These are phyloP conservation scores for Lagopus leucura DNA, from an alignment of 2,113 vertebrate genomes.

Conservation along the genomic window DNA sequence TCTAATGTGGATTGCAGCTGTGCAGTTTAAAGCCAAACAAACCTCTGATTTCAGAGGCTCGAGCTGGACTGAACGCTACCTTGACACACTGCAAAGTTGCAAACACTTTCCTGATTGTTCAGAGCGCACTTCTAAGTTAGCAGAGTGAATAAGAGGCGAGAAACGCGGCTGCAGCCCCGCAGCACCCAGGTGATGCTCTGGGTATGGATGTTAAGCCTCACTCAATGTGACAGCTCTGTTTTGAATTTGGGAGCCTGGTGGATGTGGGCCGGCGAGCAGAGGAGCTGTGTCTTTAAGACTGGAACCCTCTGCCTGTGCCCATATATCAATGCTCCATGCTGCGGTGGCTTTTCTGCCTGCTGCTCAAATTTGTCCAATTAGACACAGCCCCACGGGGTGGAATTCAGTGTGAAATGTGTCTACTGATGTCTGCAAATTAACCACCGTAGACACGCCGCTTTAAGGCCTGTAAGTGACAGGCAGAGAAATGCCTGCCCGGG, in stretches of 20 bases:
- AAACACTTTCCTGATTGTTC: not conserved
- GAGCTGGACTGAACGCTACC: not conserved
- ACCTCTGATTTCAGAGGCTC: not conserved
- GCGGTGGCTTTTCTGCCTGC: constrained; percentile 85
- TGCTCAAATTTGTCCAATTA: constrained; percentile 99
- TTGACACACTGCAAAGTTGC: not conserved
- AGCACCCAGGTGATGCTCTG: accelerated
- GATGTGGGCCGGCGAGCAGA: constrained; percentile 17
- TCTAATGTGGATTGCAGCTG: constrained; percentile 46
- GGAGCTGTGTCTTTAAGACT: constrained; percentile 67
- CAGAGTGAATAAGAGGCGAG: not conserved
- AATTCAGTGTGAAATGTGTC: constrained; percentile 90
- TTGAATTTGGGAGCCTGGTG: not conserved
- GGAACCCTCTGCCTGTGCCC: constrained; percentile 55
- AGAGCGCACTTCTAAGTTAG: not conserved
- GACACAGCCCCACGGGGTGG: constrained; percentile 88
- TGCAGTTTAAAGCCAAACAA: not conserved
- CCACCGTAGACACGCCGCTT: constrained; percentile 71
- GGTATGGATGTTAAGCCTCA: not conserved
- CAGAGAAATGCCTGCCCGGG: constrained; percentile 51
- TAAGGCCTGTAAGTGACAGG: constrained; percentile 74
- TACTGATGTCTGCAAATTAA: constrained; percentile 85
- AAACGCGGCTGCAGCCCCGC: not conserved
- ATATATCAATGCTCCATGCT: constrained; percentile 86
- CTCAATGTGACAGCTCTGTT: not conserved